phyloP scores from a whole-genome alignment of 2,113 vertebrate species.

The Lophochroa leadbeateri region DNA sequence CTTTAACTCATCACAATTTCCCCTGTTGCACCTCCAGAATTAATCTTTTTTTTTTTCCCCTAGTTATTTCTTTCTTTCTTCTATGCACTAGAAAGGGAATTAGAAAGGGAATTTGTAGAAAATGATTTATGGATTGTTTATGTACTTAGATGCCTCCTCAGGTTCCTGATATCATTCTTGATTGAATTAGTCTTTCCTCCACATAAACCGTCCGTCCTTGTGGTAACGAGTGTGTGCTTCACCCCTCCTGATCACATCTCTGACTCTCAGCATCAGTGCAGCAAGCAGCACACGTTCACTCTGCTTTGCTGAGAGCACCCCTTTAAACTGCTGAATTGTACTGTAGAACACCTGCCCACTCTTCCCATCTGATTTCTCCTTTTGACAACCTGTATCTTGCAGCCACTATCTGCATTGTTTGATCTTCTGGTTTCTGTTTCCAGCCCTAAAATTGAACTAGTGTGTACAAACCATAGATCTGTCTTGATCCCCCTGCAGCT shows the following conservation, averaged over 20 bases:
- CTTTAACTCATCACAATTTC: not conserved
- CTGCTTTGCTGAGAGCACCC: not conserved
- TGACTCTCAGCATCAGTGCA: rapidly evolving
- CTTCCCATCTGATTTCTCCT: not conserved
- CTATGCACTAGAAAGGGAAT: not conserved
- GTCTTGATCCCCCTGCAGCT: not conserved
- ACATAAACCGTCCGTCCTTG: not conserved
- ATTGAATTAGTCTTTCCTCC: too few species aligned
- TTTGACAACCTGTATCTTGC: not conserved
- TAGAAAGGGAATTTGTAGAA: not conserved
- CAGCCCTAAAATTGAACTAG: not conserved
- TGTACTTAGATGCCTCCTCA: not conserved
- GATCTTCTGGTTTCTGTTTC: not conserved
- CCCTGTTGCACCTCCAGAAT: not conserved
- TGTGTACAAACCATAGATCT: not conserved
- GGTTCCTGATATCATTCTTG: not conserved
- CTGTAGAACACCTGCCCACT: not conserved
- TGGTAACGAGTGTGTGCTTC: not conserved
- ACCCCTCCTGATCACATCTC: not conserved
- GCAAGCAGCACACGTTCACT: rapidly evolving
- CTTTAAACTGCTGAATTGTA: not conserved
- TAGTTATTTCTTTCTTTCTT: not conserved
- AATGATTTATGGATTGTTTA: not conserved
- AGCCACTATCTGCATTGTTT: not conserved
- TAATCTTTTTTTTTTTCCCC: not conserved